phyloP scores from a whole-genome alignment of 2,797 vertebrate genomes.

The Masticophis lateralis region DNA sequence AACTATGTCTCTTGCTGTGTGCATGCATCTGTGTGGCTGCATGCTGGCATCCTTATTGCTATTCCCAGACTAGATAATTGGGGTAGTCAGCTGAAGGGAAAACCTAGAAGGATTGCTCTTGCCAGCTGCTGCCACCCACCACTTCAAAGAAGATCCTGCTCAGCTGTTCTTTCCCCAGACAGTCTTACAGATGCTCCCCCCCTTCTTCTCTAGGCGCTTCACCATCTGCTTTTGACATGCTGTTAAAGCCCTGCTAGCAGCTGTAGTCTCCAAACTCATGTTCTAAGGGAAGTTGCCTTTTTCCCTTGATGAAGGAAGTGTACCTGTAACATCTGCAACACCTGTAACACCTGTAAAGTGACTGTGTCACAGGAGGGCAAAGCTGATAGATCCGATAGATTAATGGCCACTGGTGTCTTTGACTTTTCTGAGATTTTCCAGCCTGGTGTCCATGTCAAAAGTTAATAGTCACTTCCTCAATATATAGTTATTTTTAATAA shows the following conservation, averaged over 20 bases:
- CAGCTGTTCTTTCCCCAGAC: background rate
- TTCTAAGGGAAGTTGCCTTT: background rate
- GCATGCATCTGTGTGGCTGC: background rate
- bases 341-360: no score
- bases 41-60: background rate
- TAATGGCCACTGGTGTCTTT: background rate
- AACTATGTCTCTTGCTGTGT: background rate
- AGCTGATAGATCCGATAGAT: background rate
- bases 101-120: background rate
- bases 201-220: background rate
- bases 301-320: background rate
- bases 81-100: background rate
- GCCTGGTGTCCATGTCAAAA: background rate
- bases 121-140: constrained; percentile 5
- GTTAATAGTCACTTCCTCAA: background rate
- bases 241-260: no score
- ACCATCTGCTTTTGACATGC: background rate
- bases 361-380: background rate
- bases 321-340: background rate
- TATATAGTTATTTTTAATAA: background rate
- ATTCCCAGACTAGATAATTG: background rate
- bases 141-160: background rate
- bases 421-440: background rate
- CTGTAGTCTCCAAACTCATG: background rate
- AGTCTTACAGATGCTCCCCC: background rate